Evolutionary conservation across 2,797 vertebrate species (phyloP).

Genomic region (Molossus molossus): DNA sequence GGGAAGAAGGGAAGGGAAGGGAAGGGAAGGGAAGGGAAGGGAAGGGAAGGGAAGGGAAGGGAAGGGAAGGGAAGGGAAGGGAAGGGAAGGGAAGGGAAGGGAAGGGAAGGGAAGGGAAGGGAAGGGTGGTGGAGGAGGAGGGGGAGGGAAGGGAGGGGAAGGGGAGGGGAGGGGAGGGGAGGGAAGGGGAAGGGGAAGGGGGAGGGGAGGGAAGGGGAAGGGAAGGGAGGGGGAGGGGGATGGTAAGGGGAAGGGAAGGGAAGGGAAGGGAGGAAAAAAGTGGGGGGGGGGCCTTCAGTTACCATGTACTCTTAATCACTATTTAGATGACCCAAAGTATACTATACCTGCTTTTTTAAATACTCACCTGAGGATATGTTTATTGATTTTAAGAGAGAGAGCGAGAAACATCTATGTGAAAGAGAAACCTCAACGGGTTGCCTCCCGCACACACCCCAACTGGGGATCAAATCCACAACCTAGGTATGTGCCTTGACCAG

Average conservation of each 20-base stretch:
- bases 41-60: background rate
- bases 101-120: background rate
- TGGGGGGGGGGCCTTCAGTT: background rate
- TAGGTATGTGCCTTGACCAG: background rate
- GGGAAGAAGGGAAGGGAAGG: background rate
- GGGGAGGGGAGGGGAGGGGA: background rate
- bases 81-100: too few relatives aligned
- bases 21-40: background rate
- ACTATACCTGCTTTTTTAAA: constrained; percentile 64
- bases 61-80: background rate
- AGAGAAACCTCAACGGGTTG: background rate
- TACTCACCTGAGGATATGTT: background rate
- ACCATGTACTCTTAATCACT: constrained; percentile 41
- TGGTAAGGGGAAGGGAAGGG: background rate
- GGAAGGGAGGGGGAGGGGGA: too few relatives aligned
- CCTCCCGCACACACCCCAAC: background rate
- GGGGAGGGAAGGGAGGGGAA: background rate
- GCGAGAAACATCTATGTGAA: background rate
- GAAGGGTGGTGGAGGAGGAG: accelerated
- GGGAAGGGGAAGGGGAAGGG: too few relatives aligned
- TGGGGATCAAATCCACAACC: background rate
- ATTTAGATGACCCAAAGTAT: constrained; percentile 19
- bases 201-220: background rate
- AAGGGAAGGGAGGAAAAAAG: too few relatives aligned
- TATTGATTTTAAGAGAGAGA: background rate